Evolutionary conservation across 2,113 vertebrate genomes (phyloP).

Genomic region (Chroicocephalus ridibundus): DNA sequence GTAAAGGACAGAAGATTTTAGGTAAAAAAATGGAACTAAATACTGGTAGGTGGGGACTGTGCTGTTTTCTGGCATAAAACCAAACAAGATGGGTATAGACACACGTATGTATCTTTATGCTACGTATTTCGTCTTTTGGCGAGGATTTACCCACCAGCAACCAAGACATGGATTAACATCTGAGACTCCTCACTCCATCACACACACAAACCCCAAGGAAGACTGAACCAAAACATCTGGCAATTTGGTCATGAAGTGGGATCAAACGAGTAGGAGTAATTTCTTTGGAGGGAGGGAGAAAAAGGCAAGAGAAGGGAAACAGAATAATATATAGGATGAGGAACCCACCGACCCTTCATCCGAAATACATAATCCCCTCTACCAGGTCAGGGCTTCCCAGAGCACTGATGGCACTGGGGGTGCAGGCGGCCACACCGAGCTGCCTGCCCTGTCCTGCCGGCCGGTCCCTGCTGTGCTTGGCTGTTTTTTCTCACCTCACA

Average conservation of each 20-base stretch:
- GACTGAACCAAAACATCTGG: neutral
- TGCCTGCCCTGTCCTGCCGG: neutral
- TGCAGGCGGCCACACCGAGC: neutral
- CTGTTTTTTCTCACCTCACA: neutral
- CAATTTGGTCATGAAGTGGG: accelerated
- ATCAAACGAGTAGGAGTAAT: neutral
- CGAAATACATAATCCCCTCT: neutral
- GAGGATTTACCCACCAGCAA: neutral
- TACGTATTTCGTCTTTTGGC: neutral
- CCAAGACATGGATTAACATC: neutral
- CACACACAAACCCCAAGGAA: neutral
- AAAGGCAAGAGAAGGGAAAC: neutral
- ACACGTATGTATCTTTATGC: neutral
- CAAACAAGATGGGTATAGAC: neutral
- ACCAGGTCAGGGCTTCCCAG: neutral
- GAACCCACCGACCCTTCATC: neutral
- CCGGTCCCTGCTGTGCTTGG: accelerated
- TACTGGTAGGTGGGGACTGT: neutral
- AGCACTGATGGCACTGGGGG: neutral
- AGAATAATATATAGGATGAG: neutral
- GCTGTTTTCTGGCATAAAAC: neutral
- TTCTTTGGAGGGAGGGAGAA: neutral
- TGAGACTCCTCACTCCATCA: neutral
- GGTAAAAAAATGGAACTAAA: neutral
- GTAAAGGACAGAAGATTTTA: neutral